Evolutionary conservation across 2,797 vertebrate genomes (phyloP), one percentile per base, ranked within the genome.

Genomic region (Esox lucius): DNA sequence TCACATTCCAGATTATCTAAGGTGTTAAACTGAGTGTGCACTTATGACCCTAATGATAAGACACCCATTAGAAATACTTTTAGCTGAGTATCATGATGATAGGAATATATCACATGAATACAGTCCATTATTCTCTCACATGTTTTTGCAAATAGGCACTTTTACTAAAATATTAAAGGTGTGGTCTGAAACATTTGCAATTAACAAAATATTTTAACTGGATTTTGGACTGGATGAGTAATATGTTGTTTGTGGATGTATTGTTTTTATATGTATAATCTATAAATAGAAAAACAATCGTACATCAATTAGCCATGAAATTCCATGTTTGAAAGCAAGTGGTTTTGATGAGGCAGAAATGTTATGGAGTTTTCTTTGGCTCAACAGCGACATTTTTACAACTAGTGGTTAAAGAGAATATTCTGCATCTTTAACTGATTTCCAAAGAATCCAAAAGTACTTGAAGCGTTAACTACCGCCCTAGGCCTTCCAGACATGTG

Each of bases 21-120:
- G 84, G 84, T 65, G 84, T 90, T 94, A 94, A 93, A 93, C 92
- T 91, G 93, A 94, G 92, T 85, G 78, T 1, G 80, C 86, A 86
- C 89, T 91, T 86, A 80, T 70, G 78, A 73, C 81, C 70, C 80
- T 90, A 87, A 85, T n/a, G 92, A 93, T 94, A 93, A 92, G 84
- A 84, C 80, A 75, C 42, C 7, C 15, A 75, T 72, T 82, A 75
- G 56, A 83, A 88, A 82, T 74, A 73, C 42, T 78, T 81, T 76
- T 78, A 84, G 81, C 26, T 4, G 73, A 11, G 3, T 75, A 81
- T 72, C 73, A 79, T 85, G 81, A 77, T 79, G 77, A 78, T 72
- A 19, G 69, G 82, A 87, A 24, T 83, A 83, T 81, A 84, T 87
- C 89, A 91, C 75, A 22, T 78, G 80, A 78, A 80, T 0, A 0